Evolutionary conservation across 1,140 invertebrate genomes (phyloP), one percentile per base, ranked within the genome.

Genomic region (Meloidogyne chitwoodi): DNA sequence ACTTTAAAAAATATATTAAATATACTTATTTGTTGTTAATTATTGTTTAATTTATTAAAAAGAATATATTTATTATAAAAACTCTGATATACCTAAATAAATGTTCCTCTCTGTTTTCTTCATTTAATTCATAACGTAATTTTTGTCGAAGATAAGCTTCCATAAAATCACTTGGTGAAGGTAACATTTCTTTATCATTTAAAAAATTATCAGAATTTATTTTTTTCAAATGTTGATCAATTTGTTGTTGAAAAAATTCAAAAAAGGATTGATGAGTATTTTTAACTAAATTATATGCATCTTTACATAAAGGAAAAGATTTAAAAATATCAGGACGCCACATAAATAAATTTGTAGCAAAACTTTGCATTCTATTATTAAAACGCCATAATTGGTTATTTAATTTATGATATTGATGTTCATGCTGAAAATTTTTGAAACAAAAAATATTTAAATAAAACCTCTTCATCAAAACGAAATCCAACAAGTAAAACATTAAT

Each of bases 71-170:
- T n/a, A n/a, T n/a, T n/a, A n/a, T n/a, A n/a, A n/a, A n/a, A n/a
- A n/a, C n/a, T n/a, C n/a, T n/a, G 62, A 22, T 68, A 62, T 34
- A 80, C 79, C 34, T 80, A 71, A 66, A 80, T 10, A 77, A 24
- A 29, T 80, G 34, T 24, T 65, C 19, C 6, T 77, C 14, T 19
- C 34, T 22, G 0, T 62, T 2, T 34, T 61, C 22, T 77, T 38
- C 14, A 24, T 48, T 27, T 79, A 66, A 10, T 66, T 22, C 22
- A 41, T 14, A 34, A 34, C 3, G n/a, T 24, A 56, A 56, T n/a
- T 78, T 74, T 34, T 80, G 31, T 12, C 63, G 44, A 10, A 80
- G 71, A 73, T 80, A 80, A 34, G 79, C 79, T 56, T 80, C 72
- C 31, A 77, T 76, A 76, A 76, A 80, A 62, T 80, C 77, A 0